Conservation (phyloP, 2,113 vertebrate genomes). For the Eclectus roratus region DNA sequence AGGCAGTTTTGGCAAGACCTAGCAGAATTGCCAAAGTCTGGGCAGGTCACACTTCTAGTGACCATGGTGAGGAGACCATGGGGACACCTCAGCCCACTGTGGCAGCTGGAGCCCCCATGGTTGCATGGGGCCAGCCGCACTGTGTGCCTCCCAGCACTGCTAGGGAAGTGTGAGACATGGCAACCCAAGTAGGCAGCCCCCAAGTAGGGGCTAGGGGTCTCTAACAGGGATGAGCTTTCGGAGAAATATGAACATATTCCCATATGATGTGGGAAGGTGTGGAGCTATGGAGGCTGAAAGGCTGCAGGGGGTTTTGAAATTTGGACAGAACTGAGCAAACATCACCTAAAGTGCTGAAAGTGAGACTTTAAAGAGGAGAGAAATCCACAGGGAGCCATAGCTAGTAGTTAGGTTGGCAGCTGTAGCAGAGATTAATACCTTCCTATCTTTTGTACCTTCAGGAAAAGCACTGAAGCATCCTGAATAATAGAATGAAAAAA, state of each 20-base stretch:
- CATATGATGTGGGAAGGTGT: not conserved
- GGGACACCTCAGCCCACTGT: not conserved
- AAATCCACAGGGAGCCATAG: not conserved
- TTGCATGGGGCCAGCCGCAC: rapidly evolving
- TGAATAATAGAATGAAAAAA: not conserved
- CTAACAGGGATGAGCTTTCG: not conserved
- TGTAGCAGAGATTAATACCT: not conserved
- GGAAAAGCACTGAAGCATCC: not conserved
- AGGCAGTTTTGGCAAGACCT: not conserved
- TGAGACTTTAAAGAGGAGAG: not conserved
- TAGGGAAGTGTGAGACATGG: not conserved
- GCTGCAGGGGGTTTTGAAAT: not conserved
- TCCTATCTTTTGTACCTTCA: not conserved
- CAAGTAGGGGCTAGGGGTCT: not conserved
- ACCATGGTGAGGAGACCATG: rapidly evolving
- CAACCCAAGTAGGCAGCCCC: rapidly evolving
- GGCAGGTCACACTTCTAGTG: not conserved
- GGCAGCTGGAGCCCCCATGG: not conserved
- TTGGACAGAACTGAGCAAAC: not conserved
- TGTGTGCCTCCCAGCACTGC: not conserved
- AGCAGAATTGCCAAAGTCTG: not conserved
- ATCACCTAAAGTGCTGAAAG: not conserved
- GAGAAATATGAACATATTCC: not conserved
- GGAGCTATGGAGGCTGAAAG: not conserved
- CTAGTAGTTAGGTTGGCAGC: not conserved